Percentiles rank a stretch among this genome's conserved stretches.
Conservation (phyloP, 2,113 vertebrate genomes). For the Oreocharis arfaki region DNA sequence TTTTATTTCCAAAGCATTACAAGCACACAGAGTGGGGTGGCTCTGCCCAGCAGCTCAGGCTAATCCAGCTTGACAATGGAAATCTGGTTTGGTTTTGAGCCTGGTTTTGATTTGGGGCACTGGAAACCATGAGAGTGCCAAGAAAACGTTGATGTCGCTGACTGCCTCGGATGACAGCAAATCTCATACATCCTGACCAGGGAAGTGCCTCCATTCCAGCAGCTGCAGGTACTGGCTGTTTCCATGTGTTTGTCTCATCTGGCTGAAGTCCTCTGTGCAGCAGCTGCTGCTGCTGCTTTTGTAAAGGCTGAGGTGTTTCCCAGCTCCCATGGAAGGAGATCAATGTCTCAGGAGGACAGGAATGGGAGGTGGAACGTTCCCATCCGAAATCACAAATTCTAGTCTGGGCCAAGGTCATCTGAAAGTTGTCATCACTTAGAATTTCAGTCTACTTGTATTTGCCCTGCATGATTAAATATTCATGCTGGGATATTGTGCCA, state of each 20-base stretch:
- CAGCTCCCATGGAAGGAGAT: neutral
- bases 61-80: neutral
- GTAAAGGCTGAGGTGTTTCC: neutral
- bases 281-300: neutral
- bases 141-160: neutral
- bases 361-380: neutral
- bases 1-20: neutral
- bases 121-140: neutral
- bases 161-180: neutral
- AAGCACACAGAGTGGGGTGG: neutral
- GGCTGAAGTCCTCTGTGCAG: neutral
- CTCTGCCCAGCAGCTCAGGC: neutral
- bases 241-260: neutral
- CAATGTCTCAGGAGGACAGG: neutral
- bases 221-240: neutral
- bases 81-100: neutral
- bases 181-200: neutral
- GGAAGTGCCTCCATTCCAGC: neutral
- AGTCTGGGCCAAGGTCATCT: neutral
- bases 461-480: slow-evolving; percentile 46
- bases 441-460: slow-evolving; percentile 45
- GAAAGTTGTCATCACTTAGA: slow-evolving; percentile 35
- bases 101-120: neutral
- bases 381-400: slow-evolving; percentile 17
- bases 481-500: neutral